Percentiles rank a stretch among this genome's conserved stretches.
Conservation (phyloP, 92 coral and sea anemone species). For the Palythoa grandis region DNA sequence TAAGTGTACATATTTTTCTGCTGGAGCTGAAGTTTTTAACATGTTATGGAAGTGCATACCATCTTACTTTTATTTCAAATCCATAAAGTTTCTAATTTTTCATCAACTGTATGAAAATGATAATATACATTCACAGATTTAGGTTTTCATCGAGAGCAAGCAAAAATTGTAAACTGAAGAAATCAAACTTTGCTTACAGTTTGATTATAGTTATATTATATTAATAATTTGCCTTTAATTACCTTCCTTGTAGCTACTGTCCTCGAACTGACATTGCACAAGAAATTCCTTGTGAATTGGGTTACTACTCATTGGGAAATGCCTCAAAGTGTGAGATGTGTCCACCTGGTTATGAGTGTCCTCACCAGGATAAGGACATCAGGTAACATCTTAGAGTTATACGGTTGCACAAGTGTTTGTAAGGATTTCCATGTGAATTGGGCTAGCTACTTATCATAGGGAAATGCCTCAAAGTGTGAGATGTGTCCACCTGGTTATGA, state of each 20-base stretch:
- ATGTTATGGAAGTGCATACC: no score
- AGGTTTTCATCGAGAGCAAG: no score
- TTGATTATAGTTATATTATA: neutral
- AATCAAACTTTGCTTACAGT: neutral
- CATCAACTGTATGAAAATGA: no score
- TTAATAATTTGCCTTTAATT: neutral
- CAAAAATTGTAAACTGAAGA: no score
- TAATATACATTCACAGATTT: no score
- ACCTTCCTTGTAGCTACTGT: conserved; percentile 70
- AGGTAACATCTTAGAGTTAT: conserved; percentile 51
- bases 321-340: conserved; percentile 93
- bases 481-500: conserved; percentile 93
- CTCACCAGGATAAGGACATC: conserved; percentile 79
- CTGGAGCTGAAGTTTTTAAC: no score
- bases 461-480: conserved; percentile 87
- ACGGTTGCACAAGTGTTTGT: no score
- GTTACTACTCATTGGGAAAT: conserved; percentile 87
- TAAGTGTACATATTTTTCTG: conserved; percentile 60
- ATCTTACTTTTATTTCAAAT: no score
- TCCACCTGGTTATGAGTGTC: conserved; percentile 93
- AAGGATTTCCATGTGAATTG: conserved; percentile 73
- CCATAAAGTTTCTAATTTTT: no score
- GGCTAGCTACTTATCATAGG: conserved; percentile 89
- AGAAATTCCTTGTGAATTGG: conserved; percentile 79
- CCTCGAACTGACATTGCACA: conserved; percentile 67